A percentile compares a stretch with the other conserved stretches of the same genome.
Conservation (phyloP, 2,797 vertebrate genomes). For the Sebastolobus alascanus region DNA sequence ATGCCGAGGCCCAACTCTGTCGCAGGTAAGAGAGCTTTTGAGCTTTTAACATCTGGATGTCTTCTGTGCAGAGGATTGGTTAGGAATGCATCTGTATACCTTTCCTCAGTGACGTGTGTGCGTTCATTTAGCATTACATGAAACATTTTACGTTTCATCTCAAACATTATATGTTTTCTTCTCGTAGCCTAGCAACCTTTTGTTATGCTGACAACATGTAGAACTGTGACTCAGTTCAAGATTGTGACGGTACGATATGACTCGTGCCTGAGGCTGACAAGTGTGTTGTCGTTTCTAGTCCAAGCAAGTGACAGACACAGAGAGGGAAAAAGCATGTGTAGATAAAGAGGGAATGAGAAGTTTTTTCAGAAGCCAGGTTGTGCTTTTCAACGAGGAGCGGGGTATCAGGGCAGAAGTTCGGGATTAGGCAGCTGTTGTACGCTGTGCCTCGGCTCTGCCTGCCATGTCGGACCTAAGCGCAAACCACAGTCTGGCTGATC, state of each 20-base stretch:
- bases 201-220: constrained; percentile 18
- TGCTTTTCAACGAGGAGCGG: constrained; percentile 29
- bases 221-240: constrained; percentile 22
- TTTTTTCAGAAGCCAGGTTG: constrained; percentile 47
- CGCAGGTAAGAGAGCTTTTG: constrained; percentile 88
- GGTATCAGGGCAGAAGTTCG: constrained; percentile 51
- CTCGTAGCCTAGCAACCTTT: constrained; percentile 25
- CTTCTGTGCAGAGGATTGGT: neutral
- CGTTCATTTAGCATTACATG: constrained; percentile 5
- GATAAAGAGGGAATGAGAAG: constrained; percentile 24
- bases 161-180: neutral
- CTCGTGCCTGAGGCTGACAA: constrained; percentile 51
- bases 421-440: constrained; percentile 78
- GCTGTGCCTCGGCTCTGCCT: constrained; percentile 48
- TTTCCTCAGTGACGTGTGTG: neutral
- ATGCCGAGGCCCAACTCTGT: constrained; percentile 99
- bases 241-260: constrained; percentile 30
- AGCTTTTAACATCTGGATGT: constrained; percentile 29
- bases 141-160: constrained; percentile 9
- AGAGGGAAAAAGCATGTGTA: constrained; percentile 20
- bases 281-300: constrained; percentile 47
- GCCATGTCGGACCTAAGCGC: constrained; percentile 56
- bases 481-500: constrained; percentile 73
- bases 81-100: neutral
- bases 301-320: constrained; percentile 40